Conservation (phyloP, 2,888 invertebrate genomes). For the Chelonus formosanus region DNA sequence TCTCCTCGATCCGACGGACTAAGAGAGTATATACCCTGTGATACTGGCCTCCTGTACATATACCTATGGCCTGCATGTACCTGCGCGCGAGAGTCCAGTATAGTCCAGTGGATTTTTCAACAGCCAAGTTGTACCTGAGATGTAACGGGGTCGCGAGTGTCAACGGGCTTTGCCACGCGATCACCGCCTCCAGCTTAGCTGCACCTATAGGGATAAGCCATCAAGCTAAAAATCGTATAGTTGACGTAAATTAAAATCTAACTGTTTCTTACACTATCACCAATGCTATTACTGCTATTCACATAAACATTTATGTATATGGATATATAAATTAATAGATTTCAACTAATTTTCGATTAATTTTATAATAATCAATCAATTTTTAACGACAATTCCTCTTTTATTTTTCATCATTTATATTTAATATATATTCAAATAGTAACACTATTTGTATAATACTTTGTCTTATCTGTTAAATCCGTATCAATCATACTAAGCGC, state of each 20-base stretch:
- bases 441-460: too few species aligned
- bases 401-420: too few species aligned
- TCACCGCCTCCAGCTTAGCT: constrained; percentile 22
- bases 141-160: constrained; percentile 35
- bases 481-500: too few species aligned
- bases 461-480: too few species aligned
- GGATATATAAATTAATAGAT: too few species aligned
- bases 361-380: too few species aligned
- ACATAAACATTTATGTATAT: background rate
- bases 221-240: constrained; percentile 10
- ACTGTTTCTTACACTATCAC: background rate
- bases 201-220: constrained; percentile 6
- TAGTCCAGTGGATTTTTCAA: constrained; percentile 9
- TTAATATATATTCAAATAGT: too few species aligned
- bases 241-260: constrained; percentile 16
- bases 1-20: constrained; percentile 16
- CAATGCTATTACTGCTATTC: background rate
- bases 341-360: too few species aligned
- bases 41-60: too few species aligned
- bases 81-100: background rate
- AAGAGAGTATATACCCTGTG: too few species aligned
- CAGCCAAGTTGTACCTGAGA: constrained; percentile 26
- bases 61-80: constrained; percentile 4
- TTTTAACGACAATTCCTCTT: too few species aligned
- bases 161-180: constrained; percentile 32